Evolutionary conservation across 2,888 invertebrate genomes (phyloP).

Genomic region (Carabus problematicus): DNA sequence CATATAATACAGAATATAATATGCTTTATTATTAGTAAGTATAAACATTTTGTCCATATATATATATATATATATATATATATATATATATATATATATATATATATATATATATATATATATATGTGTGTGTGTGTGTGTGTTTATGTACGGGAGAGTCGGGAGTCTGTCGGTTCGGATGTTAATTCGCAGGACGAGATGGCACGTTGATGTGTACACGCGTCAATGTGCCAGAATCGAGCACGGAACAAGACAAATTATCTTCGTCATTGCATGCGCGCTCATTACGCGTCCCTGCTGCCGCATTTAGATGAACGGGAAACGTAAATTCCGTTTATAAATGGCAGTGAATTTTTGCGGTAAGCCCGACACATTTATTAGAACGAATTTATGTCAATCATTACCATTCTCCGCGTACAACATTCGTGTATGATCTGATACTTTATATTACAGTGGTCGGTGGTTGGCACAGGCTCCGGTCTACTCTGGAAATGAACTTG

Average conservation of each 20-base stretch:
- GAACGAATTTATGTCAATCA: constrained; percentile 61
- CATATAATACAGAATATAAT: no score
- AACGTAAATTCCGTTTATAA: constrained; percentile 50
- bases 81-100: no score
- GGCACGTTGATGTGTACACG: constrained; percentile 50
- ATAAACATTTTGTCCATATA: no score
- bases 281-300: constrained; percentile 46
- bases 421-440: constrained; percentile 60
- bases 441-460: constrained; percentile 52
- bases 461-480: constrained; percentile 11
- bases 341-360: constrained; percentile 45
- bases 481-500: constrained; percentile 54
- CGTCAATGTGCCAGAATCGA: constrained; percentile 41
- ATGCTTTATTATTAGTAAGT: no score
- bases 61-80: no score
- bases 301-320: constrained; percentile 48
- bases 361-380: constrained; percentile 54
- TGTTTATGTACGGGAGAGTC: constrained; percentile 47
- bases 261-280: constrained; percentile 49
- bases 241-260: constrained; percentile 52
- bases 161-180: constrained; percentile 40
- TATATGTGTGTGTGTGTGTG: constrained; percentile 48
- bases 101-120: no score
- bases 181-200: constrained; percentile 40
- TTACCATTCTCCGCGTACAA: constrained; percentile 58